phyloP scores from a whole-genome alignment of 2,797 vertebrate genomes.

The Sebastes elongatus region DNA sequence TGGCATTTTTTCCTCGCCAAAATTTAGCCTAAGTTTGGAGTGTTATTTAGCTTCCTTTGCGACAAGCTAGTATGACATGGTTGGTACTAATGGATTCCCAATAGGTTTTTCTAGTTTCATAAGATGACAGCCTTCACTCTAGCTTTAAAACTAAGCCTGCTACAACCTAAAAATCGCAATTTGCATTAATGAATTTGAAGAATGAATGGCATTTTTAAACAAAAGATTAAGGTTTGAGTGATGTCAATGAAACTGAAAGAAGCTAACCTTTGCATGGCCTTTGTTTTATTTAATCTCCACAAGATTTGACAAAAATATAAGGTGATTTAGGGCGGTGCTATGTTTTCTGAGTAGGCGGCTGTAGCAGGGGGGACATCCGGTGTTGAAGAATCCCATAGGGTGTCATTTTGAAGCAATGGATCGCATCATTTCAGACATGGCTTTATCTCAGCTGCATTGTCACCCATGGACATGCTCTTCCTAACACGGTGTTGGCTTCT shows the following conservation, averaged over 20 bases:
- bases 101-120: no score
- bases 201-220: neutral
- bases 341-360: neutral
- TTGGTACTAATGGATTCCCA: no score
- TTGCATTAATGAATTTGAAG: neutral
- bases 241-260: neutral
- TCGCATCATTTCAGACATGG: neutral
- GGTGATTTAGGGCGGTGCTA: neutral
- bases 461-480: neutral
- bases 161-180: no score
- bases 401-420: neutral
- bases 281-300: constrained; percentile 9
- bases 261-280: constrained; percentile 40
- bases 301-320: constrained; percentile 5
- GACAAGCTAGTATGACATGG: no score
- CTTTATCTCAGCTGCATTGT: constrained; percentile 12
- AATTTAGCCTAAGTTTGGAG: no score
- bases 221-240: neutral
- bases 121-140: no score
- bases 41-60: no score
- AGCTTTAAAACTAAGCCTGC: no score
- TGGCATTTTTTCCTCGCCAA: no score
- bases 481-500: constrained; percentile 49
- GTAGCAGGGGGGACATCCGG: neutral
- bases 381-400: neutral